Percentiles rank a stretch among this genome's conserved stretches.
phyloP scores from a whole-genome alignment of 2,888 invertebrate species.

The Scaptomyza flava region DNA sequence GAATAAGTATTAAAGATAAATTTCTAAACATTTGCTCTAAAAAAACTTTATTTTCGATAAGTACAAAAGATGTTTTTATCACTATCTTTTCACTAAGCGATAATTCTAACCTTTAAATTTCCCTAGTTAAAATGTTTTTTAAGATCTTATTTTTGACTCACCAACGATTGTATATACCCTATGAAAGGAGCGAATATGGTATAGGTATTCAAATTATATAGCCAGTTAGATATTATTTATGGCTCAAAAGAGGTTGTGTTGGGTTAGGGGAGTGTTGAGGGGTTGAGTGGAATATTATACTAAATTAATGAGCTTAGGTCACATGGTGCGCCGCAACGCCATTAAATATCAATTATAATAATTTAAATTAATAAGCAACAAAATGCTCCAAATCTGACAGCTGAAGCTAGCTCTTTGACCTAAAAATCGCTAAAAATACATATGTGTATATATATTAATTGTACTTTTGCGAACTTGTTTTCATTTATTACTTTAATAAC shows the following conservation, averaged over 20 bases:
- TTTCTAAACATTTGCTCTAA: too few relatives aligned
- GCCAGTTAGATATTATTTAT: slow-evolving; percentile 69
- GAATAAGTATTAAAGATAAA: too few relatives aligned
- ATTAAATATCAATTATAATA: slow-evolving; percentile 68
- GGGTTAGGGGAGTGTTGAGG: slow-evolving; percentile 3
- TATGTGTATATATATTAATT: background rate
- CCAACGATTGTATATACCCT: background rate
- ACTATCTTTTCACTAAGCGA: too few relatives aligned
- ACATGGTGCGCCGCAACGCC: slow-evolving; percentile 46
- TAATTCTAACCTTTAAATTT: too few relatives aligned
- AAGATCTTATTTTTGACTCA: too few relatives aligned
- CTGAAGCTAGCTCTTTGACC: slow-evolving; percentile 20
- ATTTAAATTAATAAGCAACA: slow-evolving; percentile 68
- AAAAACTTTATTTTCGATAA: too few relatives aligned
- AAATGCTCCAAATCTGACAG: slow-evolving; percentile 58
- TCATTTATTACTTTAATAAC: slow-evolving; percentile 2
- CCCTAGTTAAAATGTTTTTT: too few relatives aligned
- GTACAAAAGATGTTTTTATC: too few relatives aligned
- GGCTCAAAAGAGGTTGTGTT: slow-evolving; percentile 10
- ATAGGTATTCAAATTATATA: slow-evolving; percentile 47
- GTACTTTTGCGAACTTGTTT: background rate
- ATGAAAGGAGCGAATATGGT: rapidly evolving
- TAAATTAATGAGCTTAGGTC: slow-evolving; percentile 20
- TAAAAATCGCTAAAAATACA: background rate
- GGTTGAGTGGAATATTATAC: slow-evolving; percentile 14